These are phyloP conservation scores for Rhinichthys osculus DNA, from an alignment of 2,797 vertebrate species.

Conservation along the genomic window DNA sequence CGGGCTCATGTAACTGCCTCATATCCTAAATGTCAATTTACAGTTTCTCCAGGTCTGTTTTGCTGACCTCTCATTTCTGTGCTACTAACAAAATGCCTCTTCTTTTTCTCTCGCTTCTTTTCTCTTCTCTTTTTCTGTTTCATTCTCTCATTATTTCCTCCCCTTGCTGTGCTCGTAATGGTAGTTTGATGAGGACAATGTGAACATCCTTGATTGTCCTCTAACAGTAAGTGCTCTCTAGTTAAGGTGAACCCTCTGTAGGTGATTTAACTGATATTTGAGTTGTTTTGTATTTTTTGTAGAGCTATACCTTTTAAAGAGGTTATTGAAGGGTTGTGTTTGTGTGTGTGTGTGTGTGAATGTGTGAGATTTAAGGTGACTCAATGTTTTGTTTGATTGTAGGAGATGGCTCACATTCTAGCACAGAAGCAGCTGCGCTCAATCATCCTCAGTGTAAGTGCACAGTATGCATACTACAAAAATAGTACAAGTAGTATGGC, in stretches of 20 bases:
- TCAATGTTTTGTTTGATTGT: conserved; percentile 46
- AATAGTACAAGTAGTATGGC: not conserved
- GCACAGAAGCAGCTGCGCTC: conserved; percentile 96
- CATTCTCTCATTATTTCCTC: conserved; percentile 75
- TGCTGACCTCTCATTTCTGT: conserved; percentile 47
- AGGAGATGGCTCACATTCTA: conserved; percentile 98
- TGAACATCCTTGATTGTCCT: conserved; percentile 86
- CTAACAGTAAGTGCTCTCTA: conserved; percentile 87
- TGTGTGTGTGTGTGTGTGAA: conserved; percentile 16
- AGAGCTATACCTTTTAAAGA: conserved; percentile 15
- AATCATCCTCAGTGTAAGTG: conserved; percentile 95
- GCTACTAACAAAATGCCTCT: conserved; percentile 57
- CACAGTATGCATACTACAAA: not conserved
- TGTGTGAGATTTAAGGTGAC: conserved; percentile 22
- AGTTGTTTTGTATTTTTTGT: not conserved
- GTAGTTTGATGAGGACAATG: conserved; percentile 83
- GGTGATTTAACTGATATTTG: conserved; percentile 27
- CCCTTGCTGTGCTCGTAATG: conserved; percentile 72
- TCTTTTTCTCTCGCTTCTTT: conserved; percentile 40
- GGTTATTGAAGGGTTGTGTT: not conserved
- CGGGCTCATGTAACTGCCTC: conserved; percentile 16
- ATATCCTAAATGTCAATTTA: conserved; percentile 32
- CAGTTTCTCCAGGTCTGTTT: conserved; percentile 39
- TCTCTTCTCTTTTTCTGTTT: conserved; percentile 69
- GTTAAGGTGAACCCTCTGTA: conserved; percentile 53